phyloP scores from a whole-genome alignment of 1,140 invertebrate species.

The Cyclargus thomasi region DNA sequence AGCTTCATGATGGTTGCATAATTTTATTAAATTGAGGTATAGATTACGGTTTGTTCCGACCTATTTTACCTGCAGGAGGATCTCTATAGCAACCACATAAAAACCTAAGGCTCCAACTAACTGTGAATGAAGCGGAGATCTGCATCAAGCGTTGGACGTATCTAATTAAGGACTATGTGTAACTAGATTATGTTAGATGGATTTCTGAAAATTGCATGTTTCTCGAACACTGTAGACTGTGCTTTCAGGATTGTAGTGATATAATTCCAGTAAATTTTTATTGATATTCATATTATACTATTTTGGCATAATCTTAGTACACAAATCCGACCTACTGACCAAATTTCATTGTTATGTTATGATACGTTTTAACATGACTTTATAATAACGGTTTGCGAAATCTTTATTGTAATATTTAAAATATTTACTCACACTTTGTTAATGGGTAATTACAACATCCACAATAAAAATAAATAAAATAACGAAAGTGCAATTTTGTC shows the following conservation, averaged over 20 bases:
- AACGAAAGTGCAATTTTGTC: neutral
- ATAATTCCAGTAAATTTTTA: neutral
- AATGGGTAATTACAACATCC: neutral
- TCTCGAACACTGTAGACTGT: neutral
- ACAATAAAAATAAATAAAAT: neutral
- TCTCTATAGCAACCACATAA: no score
- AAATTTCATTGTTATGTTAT: neutral
- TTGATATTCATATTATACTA: neutral
- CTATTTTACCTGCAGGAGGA: no score
- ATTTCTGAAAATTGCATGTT: slow-evolving; percentile 5
- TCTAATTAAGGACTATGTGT: slow-evolving; percentile 11
- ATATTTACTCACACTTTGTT: neutral
- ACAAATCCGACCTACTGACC: neutral
- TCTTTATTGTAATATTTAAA: neutral
- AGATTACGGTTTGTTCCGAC: no score
- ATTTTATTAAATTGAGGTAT: no score
- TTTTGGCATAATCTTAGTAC: neutral
- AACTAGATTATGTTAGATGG: neutral
- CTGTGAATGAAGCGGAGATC: neutral
- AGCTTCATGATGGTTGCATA: no score
- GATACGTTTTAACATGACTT: neutral
- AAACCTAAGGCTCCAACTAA: no score
- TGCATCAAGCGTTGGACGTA: neutral
- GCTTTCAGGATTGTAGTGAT: neutral
- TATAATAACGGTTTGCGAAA: neutral